Conservation (phyloP, 2,797 vertebrate species). For the Alcedo atthis region DNA sequence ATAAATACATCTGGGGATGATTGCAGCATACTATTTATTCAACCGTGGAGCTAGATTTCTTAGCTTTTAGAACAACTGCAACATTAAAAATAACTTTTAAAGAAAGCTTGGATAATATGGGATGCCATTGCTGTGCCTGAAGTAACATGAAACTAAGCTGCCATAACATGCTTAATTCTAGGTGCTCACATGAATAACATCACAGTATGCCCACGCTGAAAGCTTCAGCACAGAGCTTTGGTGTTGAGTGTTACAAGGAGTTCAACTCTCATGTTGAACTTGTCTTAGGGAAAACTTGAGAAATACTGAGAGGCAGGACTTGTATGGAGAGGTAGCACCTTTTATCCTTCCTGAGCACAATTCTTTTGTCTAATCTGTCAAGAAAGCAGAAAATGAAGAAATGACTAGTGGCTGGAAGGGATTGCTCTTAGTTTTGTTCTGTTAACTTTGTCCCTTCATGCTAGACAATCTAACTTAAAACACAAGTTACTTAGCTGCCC, state of each 20-base stretch:
- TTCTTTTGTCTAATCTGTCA: not conserved
- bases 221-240: not conserved
- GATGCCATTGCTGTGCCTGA: not conserved
- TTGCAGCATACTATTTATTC: not conserved
- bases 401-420: not conserved
- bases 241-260: not conserved
- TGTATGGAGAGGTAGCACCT: not conserved
- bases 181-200: not conserved
- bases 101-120: not conserved
- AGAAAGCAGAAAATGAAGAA: slow-evolving; percentile 2
- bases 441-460: not conserved
- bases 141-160: not conserved
- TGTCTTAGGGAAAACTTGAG: not conserved
- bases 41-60: not conserved
- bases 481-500: not conserved
- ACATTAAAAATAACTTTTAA: not conserved
- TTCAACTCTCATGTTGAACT: not conserved
- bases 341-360: not conserved
- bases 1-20: not conserved
- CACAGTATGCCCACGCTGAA: not conserved
- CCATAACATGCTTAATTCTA: not conserved
- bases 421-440: not conserved
- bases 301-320: not conserved
- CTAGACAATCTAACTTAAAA: not conserved
- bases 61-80: not conserved